phyloP scores from a whole-genome alignment of 2,797 vertebrate species.

The Caiman crocodilus region DNA sequence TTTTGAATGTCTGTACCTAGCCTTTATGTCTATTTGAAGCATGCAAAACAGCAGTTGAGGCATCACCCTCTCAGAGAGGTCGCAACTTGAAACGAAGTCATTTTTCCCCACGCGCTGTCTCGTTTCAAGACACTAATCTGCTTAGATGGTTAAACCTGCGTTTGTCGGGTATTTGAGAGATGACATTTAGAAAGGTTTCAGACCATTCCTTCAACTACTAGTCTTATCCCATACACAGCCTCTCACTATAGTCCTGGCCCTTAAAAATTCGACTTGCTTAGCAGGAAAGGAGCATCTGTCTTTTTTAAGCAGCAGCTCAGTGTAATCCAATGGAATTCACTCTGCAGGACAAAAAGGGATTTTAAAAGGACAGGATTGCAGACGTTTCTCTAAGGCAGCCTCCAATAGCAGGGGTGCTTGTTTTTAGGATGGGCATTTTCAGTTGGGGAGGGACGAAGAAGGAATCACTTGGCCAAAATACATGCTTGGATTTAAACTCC shows the following conservation, averaged over 20 bases:
- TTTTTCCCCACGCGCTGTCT: background rate
- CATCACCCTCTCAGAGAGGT: background rate
- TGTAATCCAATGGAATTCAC: conserved; percentile 41
- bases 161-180: background rate
- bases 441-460: background rate
- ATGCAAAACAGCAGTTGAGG: background rate
- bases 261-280: conserved; percentile 18
- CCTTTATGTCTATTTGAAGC: background rate
- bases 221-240: background rate
- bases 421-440: background rate
- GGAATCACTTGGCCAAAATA: conserved; percentile 24
- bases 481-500: conserved; percentile 2
- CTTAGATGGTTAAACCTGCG: background rate
- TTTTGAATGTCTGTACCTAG: too few relatives aligned
- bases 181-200: background rate
- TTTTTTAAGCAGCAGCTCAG: conserved; percentile 36
- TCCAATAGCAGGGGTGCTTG: background rate
- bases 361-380: conserved; percentile 29
- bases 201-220: background rate
- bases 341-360: background rate
- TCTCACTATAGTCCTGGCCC: background rate
- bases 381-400: background rate
- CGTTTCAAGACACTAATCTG: background rate
- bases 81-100: background rate
- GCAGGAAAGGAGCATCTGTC: conserved; percentile 10